Evolutionary conservation across 1,140 invertebrate genomes (phyloP).

Genomic region (Diploscapter pachys): DNA sequence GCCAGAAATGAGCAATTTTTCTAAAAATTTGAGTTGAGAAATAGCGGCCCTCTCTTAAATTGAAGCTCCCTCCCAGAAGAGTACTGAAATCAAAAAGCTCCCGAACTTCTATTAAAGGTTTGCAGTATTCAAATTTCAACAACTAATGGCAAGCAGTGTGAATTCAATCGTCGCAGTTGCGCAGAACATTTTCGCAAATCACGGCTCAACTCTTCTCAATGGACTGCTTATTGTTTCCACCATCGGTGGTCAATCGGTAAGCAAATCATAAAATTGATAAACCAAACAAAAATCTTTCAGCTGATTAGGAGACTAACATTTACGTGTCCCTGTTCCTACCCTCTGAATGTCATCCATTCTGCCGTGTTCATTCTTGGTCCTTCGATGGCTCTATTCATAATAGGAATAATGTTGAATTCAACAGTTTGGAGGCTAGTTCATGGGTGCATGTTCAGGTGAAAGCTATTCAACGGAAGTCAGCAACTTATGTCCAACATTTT

Average conservation of each 20-base stretch:
- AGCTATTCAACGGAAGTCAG: background rate
- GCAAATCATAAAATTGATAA: slow-evolving; percentile 2
- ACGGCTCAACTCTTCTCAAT: slow-evolving; percentile 49
- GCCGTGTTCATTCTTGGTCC: slow-evolving; percentile 48
- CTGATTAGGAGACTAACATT: slow-evolving; percentile 47
- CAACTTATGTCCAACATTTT: background rate
- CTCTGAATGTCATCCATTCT: slow-evolving; percentile 46
- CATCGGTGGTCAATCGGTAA: slow-evolving; percentile 51
- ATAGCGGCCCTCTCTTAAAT: no score
- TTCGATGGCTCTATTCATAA: slow-evolving; percentile 42
- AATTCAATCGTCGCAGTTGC: slow-evolving; percentile 26
- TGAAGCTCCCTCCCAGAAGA: no score
- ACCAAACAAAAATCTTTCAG: slow-evolving; percentile 35
- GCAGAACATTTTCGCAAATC: slow-evolving; percentile 44
- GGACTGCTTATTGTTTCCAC: slow-evolving; percentile 53
- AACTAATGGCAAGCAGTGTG: background rate
- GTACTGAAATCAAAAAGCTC: no score
- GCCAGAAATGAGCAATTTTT: no score
- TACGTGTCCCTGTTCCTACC: slow-evolving; percentile 49
- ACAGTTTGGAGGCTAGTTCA: slow-evolving; percentile 54
- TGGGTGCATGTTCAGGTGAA: slow-evolving; percentile 47
- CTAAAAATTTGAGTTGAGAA: no score
- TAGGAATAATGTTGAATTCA: slow-evolving; percentile 46
- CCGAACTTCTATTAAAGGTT: no score
- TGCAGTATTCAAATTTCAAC: no score